Evolutionary conservation across 2,113 vertebrate species (phyloP).

Genomic region (Chaenogobius annularis): DNA sequence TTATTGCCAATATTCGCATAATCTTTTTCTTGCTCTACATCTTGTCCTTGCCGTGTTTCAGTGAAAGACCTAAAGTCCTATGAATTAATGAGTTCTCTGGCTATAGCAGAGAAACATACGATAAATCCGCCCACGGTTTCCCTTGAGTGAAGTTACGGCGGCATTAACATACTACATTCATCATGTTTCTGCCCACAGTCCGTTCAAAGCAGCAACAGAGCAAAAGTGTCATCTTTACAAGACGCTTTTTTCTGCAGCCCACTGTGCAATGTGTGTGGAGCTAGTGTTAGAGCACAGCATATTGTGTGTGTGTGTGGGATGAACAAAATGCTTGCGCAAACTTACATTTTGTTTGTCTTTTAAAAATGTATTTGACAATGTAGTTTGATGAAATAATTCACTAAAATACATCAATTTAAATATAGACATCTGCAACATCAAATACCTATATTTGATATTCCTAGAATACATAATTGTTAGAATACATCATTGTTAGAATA

Average conservation of each 20-base stretch:
- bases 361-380: too few species aligned
- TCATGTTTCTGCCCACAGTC: slow-evolving; percentile 14
- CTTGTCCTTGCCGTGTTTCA: slow-evolving; percentile 38
- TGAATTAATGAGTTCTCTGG: slow-evolving; percentile 48
- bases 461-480: too few species aligned
- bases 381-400: background rate
- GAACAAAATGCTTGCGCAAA: background rate
- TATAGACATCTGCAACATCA: background rate
- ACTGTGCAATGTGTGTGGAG: slow-evolving; percentile 20
- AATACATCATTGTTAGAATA: too few species aligned
- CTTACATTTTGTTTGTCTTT: background rate
- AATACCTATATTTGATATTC: too few species aligned
- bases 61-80: slow-evolving; percentile 31
- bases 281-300: slow-evolving; percentile 18
- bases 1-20: background rate
- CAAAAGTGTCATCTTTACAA: slow-evolving; percentile 18
- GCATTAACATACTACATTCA: slow-evolving; percentile 33
- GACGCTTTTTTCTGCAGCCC: background rate
- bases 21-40: slow-evolving; percentile 4
- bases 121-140: slow-evolving; percentile 47
- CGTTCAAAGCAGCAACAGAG: background rate
- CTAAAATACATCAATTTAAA: background rate
- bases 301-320: background rate
- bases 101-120: slow-evolving; percentile 32
- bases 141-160: slow-evolving; percentile 22